These are phyloP conservation scores for Salticus scenicus DNA, from an alignment of 2,888 invertebrate species.

Conservation along the genomic window DNA sequence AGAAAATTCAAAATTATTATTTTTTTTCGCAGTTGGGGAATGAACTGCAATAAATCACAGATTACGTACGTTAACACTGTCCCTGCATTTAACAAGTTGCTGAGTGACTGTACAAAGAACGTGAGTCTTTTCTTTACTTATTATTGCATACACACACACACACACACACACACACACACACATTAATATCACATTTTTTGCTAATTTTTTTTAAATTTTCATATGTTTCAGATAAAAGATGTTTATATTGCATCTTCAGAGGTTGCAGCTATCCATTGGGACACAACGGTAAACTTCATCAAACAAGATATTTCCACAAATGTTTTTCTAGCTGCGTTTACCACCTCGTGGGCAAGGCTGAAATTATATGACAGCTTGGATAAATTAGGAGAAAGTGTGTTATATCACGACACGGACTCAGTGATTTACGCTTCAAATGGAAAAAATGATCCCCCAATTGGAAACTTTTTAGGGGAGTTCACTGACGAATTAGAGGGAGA, in stretches of 20 bases:
- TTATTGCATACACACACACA: too few species aligned
- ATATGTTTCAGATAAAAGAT: slow-evolving; percentile 22
- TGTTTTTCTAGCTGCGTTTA: neutral
- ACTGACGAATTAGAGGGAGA: too few species aligned
- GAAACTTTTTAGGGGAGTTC: neutral
- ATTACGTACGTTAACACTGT: too few species aligned
- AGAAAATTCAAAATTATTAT: neutral
- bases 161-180: neutral
- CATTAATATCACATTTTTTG: neutral
- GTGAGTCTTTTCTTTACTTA: too few species aligned
- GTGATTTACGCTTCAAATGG: neutral
- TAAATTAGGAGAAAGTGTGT: neutral
- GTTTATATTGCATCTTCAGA: slow-evolving; percentile 7
- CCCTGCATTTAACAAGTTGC: too few species aligned
- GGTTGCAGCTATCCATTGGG: slow-evolving; percentile 1
- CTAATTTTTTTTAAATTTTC: neutral
- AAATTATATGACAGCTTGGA: neutral
- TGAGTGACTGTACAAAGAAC: too few species aligned
- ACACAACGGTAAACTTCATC: neutral
- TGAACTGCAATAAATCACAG: neutral
- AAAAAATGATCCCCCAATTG: neutral
- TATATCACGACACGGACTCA: neutral
- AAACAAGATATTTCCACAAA: neutral
- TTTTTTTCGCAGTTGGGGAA: neutral
- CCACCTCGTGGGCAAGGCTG: neutral